Evolutionary conservation across 2,888 invertebrate species (phyloP), one percentile per base, ranked within the genome.

Genomic region (Rhagonycha fulva): DNA sequence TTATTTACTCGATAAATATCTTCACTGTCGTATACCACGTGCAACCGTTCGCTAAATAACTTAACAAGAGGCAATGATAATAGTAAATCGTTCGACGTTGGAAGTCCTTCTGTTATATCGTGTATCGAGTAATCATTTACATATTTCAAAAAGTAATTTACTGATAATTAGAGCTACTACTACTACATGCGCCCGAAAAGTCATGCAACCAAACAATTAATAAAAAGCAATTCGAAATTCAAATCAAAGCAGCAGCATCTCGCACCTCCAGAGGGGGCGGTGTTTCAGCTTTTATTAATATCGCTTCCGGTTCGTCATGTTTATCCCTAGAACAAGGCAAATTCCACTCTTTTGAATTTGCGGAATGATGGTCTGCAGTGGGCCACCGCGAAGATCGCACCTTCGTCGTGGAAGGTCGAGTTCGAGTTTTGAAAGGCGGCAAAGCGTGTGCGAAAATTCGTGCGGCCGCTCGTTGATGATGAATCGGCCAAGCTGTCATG

Each of bases 391-490:
- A 81, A 19, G 83, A 80, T 81, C 85, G 83, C 67, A 86, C 83
- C 74, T 86, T 82, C 72, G 85, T 84, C 78, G 81, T 83, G 80
- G 82, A 80, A 76, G 76, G 79, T 63, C 74, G 63, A 14, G 70
- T 76, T 68, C 80, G 81, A 61, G 76, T 81, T 75, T 82, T 78
- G 61, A 81, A 68, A 28, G 75, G 73, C 9, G 85, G 85, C 75
- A 86, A 78, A 14, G 86, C 86, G 76, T 85, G 83, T 60, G 85
- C 84, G 80, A 88, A 90, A 76, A 91, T 90, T 74, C 91, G 85
- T 74, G 91, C 87, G 80, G 90, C 88, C 77, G 91, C 90, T 83
- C 85, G 88, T 76, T 89, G 89, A 82, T 90, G 86, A 62, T 88
- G 85, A 72, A 89, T 88, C 77, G 90, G 89, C 82, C 91, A 87